Base-by-base conservation (phyloP, 1,140 invertebrate genomes). In the Sarcophaga bullata region DNA sequence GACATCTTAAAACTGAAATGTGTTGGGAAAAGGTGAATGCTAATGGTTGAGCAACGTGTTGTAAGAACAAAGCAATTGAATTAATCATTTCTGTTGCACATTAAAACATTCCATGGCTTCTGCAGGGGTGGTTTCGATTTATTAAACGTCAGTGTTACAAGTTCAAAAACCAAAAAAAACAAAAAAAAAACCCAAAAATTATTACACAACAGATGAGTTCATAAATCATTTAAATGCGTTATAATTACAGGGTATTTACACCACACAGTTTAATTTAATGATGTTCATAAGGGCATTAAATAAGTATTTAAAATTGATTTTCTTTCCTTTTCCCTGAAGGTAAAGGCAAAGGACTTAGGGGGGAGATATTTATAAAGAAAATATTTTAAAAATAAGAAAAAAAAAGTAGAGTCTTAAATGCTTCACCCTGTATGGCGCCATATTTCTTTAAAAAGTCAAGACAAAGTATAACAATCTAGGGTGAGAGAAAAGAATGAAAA, bases 151-250 rank as follows among this genome's bases (percentile, higher is more conserved):
- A 68, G n/a, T n/a, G n/a, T n/a, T 58, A 58, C 54, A 58, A 58
- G 52, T 58, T 58, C 10, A 58, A 58, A 58, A 58, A 13, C 11
- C n/a, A 11, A 5, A 13, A 11, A 6, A 58, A 19, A 13, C 54
- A 6, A 58, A 19, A 68, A 68, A n/a, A n/a, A n/a, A n/a, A n/a
- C n/a, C 10, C 13, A 3, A 8, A 68, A 68, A 52, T 78, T 78
- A 78, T 78, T 50, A 78, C 19, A 15, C 75, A 50, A 9, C 75
- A 50, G 75, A 50, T 50, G 48, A 78, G 75, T 78, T 52, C 75
- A 78, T 78, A 78, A 78, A 78, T 78, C 75, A 78, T 78, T 78
- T 49, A 19, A 78, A 78, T 78, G 75, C 49, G 75, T 78, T 78
- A 78, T 78, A 78, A 78, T 78, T 78, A 78, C 75, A 48, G 50